phyloP scores from a whole-genome alignment of 2,113 vertebrate genomes.

The Formicarius rufipectus region DNA sequence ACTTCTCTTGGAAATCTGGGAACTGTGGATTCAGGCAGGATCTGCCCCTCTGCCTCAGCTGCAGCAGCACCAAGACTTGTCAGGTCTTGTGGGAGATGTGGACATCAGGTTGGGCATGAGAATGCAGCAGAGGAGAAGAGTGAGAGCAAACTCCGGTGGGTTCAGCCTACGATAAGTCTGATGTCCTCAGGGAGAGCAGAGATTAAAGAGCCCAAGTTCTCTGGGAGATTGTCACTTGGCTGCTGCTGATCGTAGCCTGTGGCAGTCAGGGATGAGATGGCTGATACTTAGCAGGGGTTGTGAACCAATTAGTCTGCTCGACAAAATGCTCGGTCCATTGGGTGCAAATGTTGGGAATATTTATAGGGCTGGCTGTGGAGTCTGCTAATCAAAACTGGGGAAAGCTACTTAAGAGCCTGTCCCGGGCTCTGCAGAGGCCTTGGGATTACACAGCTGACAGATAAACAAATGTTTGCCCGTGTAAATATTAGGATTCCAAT shows the following conservation, averaged over 20 bases:
- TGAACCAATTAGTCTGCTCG: slow-evolving; percentile 70
- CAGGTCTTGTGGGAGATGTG: background rate
- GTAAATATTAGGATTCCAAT: slow-evolving; percentile 31
- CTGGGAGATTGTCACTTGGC: slow-evolving; percentile 65
- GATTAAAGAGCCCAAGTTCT: slow-evolving; percentile 70
- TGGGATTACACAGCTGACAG: slow-evolving; percentile 28
- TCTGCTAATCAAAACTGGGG: slow-evolving; percentile 34
- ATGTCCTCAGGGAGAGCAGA: slow-evolving; percentile 20
- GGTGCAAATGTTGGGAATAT: slow-evolving; percentile 62
- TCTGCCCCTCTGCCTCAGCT: background rate
- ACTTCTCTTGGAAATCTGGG: fast-evolving
- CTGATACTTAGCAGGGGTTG: slow-evolving; percentile 66
- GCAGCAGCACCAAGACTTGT: background rate
- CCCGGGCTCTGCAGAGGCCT: background rate
- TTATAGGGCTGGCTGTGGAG: slow-evolving; percentile 26
- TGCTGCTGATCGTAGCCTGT: slow-evolving; percentile 61
- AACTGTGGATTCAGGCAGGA: background rate
- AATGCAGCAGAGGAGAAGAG: background rate
- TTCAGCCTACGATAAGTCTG: background rate
- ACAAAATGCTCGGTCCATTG: slow-evolving; percentile 60
- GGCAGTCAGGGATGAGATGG: slow-evolving; percentile 50
- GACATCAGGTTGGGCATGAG: background rate
- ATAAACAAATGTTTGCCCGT: slow-evolving; percentile 36
- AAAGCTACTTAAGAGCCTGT: slow-evolving; percentile 30
- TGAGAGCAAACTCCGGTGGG: background rate